These are phyloP conservation scores for Planiliza haematocheilus DNA, from an alignment of 2,113 vertebrate species.

Conservation along the genomic window DNA sequence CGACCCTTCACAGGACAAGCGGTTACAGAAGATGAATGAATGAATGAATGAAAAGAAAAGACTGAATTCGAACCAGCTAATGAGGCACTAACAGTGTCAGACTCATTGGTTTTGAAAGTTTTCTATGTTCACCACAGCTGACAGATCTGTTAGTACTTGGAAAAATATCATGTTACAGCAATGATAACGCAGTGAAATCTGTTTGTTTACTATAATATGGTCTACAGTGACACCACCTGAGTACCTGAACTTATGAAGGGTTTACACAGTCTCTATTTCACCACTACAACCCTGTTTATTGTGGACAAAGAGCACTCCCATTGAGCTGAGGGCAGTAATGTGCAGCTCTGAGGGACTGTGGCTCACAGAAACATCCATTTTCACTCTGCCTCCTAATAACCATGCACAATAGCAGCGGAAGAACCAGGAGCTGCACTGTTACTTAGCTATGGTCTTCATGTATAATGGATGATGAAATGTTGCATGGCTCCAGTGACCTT, in stretches of 20 bases:
- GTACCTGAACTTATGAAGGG: neutral
- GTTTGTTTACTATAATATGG: neutral
- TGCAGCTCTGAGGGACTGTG: constrained; percentile 30
- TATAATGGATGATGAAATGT: constrained; percentile 61
- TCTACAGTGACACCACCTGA: neutral
- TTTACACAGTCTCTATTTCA: neutral
- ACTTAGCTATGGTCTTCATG: constrained; percentile 38
- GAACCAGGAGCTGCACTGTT: constrained; percentile 28
- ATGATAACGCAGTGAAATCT: no score
- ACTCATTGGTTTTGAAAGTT: no score
- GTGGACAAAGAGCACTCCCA: constrained; percentile 38
- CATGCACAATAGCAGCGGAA: constrained; percentile 28
- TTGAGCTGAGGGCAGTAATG: constrained; percentile 31
- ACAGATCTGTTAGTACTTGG: no score
- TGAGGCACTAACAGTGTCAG: no score
- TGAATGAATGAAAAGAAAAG: no score
- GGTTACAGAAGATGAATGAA: no score
- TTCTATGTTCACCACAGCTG: no score
- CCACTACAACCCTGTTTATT: constrained; percentile 6
- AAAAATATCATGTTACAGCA: no score
- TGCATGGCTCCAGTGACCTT: constrained; percentile 47
- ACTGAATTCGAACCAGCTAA: no score
- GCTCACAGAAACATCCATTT: constrained; percentile 50
- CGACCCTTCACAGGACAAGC: no score
- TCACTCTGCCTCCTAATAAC: constrained; percentile 27